Evolutionary conservation across 2,797 vertebrate genomes (phyloP).

Genomic region (Coilia nasus): DNA sequence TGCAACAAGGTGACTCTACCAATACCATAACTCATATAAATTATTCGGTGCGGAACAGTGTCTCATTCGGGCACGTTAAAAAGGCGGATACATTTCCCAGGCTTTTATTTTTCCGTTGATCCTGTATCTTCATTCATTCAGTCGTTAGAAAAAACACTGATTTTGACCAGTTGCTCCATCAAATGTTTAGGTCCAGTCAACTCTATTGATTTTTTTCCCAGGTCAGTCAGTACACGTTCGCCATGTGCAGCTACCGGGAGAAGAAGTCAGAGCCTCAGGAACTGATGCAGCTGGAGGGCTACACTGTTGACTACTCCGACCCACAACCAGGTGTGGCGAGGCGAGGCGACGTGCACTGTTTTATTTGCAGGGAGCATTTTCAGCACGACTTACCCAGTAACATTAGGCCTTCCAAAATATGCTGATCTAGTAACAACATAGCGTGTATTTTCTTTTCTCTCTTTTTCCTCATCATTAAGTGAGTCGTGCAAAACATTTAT

Average conservation of each 20-base stretch:
- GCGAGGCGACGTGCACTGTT: neutral
- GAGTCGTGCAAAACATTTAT: no score
- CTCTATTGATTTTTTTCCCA: conserved; percentile 51
- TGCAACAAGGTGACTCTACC: no score
- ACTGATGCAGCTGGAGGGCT: conserved; percentile 96
- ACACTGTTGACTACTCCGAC: conserved; percentile 96
- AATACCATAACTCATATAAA: no score
- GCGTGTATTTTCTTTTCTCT: no score
- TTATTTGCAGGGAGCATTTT: neutral
- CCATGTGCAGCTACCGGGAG: conserved; percentile 98
- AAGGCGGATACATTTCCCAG: neutral
- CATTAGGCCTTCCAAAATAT: no score
- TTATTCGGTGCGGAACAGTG: no score
- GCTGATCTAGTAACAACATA: no score
- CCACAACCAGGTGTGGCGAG: conserved; percentile 82
- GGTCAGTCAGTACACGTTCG: conserved; percentile 98
- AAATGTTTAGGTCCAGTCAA: neutral
- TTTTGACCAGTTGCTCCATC: conserved; percentile 18
- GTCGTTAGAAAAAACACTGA: neutral
- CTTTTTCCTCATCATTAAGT: no score
- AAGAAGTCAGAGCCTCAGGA: conserved; percentile 97
- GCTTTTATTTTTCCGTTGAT: neutral
- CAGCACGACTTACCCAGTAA: no score
- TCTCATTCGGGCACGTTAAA: neutral
- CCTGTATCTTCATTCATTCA: neutral